These are phyloP conservation scores for Alentia gelatinosa DNA, from an alignment of 2,888 invertebrate genomes.

Conservation along the genomic window DNA sequence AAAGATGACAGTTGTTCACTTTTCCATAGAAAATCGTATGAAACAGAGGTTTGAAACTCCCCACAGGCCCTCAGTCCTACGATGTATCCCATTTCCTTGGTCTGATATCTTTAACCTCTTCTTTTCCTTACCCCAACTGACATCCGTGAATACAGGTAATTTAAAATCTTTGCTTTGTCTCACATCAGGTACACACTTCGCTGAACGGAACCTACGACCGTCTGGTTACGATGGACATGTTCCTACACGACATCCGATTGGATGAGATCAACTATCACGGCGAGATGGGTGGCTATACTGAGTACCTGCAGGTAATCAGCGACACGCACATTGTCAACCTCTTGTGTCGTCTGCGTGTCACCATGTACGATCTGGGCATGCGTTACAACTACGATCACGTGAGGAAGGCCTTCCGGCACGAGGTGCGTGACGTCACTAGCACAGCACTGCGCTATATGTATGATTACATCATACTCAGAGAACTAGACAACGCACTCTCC, in stretches of 20 bases:
- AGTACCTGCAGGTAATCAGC: neutral
- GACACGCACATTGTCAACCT: neutral
- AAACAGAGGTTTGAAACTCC: no score
- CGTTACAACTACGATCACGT: neutral
- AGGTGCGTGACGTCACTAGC: neutral
- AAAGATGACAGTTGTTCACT: neutral
- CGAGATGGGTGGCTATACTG: neutral
- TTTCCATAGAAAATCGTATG: no score
- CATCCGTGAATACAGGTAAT: no score
- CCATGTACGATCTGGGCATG: neutral
- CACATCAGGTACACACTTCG: constrained; percentile 29
- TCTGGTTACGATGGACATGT: constrained; percentile 44
- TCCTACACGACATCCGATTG: constrained; percentile 11
- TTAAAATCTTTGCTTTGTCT: no score
- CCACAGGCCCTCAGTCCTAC: no score
- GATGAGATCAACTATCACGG: neutral
- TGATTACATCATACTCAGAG: constrained; percentile 32
- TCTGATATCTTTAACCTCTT: neutral
- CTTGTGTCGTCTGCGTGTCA: neutral
- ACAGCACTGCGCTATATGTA: neutral
- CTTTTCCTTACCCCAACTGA: no score
- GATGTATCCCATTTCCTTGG: neutral
- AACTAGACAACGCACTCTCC: neutral
- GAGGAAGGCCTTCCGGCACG: neutral
- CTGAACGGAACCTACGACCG: constrained; percentile 28